phyloP scores from a whole-genome alignment of 2,113 vertebrate genomes.

The Montifringilla adamsi region DNA sequence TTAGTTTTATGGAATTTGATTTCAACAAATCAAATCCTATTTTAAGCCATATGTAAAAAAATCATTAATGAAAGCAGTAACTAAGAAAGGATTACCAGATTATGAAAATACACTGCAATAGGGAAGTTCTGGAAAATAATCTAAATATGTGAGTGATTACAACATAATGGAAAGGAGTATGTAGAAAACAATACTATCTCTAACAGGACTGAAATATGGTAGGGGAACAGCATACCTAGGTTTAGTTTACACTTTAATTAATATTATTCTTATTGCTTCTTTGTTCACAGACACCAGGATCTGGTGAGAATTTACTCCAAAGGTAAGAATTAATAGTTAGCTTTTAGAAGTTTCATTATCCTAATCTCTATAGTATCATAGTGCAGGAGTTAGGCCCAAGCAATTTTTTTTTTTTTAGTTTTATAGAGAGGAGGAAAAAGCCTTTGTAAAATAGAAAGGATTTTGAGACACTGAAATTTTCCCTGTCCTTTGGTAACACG shows the following conservation, averaged over 20 bases:
- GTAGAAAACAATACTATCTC: background rate
- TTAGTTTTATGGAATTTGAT: background rate
- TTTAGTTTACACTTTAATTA: background rate
- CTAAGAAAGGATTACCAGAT: background rate
- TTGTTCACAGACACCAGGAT: conserved; percentile 11
- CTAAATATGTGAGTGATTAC: background rate
- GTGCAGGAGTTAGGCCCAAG: background rate
- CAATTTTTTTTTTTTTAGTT: background rate
- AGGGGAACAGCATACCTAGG: background rate
- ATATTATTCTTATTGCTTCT: background rate
- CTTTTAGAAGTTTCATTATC: background rate
- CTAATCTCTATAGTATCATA: background rate
- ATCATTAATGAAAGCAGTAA: background rate
- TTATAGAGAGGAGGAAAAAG: background rate
- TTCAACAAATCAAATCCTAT: background rate
- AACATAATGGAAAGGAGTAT: background rate
- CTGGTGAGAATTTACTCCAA: background rate
- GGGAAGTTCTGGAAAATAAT: background rate
- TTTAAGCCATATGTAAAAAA: background rate
- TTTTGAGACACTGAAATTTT: background rate
- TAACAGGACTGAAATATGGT: fast-evolving
- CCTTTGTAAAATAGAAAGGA: background rate
- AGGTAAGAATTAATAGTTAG: conserved; percentile 29
- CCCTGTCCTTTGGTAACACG: background rate
- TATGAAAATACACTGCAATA: background rate